Conservation (phyloP, 2,888 invertebrate genomes). For the Habrosyne pyritoides region DNA sequence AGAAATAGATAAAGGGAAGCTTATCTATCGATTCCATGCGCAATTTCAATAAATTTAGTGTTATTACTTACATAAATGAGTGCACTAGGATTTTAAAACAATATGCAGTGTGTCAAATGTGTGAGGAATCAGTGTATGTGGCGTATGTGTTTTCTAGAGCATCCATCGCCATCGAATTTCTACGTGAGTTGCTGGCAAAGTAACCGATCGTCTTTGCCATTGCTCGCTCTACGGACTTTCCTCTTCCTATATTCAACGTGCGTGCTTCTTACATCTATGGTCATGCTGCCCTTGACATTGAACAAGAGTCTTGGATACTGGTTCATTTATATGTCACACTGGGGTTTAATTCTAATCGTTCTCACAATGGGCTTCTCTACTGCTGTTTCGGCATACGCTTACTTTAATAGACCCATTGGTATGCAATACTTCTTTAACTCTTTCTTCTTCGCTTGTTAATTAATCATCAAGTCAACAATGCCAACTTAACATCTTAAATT, state of each 20-base stretch:
- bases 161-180: constrained; percentile 57
- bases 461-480: constrained; percentile 8
- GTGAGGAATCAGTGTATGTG: constrained; percentile 45
- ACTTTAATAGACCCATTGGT: constrained; percentile 59
- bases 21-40: constrained; percentile 22
- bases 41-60: neutral
- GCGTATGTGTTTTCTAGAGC: constrained; percentile 55
- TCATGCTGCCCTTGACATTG: constrained; percentile 45
- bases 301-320: constrained; percentile 56
- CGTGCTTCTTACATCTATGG: constrained; percentile 48
- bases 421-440: constrained; percentile 31
- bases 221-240: constrained; percentile 48
- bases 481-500: neutral
- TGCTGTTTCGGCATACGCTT: constrained; percentile 56
- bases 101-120: constrained; percentile 44
- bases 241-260: constrained; percentile 57
- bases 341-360: constrained; percentile 66
- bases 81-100: constrained; percentile 20
- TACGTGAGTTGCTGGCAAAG: constrained; percentile 69
- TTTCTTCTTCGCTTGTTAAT: constrained; percentile 19
- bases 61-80: constrained; percentile 16
- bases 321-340: constrained; percentile 76
- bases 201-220: constrained; percentile 54
- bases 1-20: constrained; percentile 31
- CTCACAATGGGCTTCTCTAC: constrained; percentile 55